These are phyloP conservation scores for Corythoichthys haematopterus DNA, from an alignment of 2,113 vertebrate genomes.

Conservation along the genomic window DNA sequence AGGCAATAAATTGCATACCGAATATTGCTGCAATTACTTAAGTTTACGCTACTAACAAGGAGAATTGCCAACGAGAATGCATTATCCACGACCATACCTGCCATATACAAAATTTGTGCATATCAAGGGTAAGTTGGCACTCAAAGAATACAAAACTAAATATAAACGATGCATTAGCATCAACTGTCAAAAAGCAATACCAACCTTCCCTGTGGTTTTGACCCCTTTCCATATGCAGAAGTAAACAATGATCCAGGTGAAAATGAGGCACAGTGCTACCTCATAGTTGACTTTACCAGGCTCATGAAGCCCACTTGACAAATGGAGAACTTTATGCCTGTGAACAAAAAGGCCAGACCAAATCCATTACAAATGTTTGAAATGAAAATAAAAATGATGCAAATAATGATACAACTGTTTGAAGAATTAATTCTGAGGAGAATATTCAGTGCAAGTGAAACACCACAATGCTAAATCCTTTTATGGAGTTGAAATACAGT, in stretches of 20 bases:
- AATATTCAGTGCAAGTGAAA: no score
- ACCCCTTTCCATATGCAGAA: constrained; percentile 98
- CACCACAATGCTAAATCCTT: background rate
- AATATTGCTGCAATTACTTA: background rate
- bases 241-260: constrained; percentile 91
- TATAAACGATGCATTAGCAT: background rate
- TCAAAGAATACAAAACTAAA: background rate
- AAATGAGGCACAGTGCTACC: constrained; percentile 87
- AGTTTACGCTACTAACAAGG: no score
- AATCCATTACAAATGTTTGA: background rate
- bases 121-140: background rate
- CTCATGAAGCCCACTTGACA: constrained; percentile 79
- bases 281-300: constrained; percentile 85
- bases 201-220: constrained; percentile 93
- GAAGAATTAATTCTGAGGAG: background rate
- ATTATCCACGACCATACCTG: background rate
- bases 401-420: background rate
- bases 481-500: background rate
- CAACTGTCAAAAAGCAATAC: background rate
- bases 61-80: background rate
- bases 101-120: background rate
- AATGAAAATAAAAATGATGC: no score
- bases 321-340: constrained; percentile 84
- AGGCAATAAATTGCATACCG: background rate
- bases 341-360: background rate